Evolutionary conservation across 2,888 invertebrate species (phyloP).

Genomic region (Carabus problematicus): DNA sequence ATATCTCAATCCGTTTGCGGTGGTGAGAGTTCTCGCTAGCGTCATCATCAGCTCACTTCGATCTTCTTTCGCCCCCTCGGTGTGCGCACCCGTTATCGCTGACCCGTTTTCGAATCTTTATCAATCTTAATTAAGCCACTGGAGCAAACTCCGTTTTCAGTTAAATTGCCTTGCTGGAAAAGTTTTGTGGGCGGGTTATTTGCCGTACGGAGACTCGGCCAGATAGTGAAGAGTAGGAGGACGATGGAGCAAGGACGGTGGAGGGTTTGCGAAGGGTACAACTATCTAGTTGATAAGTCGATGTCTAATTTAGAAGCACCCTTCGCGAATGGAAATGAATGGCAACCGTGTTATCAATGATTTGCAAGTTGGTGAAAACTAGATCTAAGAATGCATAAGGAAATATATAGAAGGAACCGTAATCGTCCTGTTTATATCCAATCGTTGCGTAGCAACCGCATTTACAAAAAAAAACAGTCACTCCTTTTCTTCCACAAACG

Average conservation of each 20-base stretch:
- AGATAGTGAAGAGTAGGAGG: neutral
- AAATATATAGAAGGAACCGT: too few relatives aligned
- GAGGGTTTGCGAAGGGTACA: too few relatives aligned
- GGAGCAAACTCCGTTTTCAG: conserved; percentile 56
- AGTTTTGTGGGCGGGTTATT: conserved; percentile 51
- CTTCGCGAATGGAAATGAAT: too few relatives aligned
- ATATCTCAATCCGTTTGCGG: conserved; percentile 40
- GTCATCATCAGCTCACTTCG: conserved; percentile 38
- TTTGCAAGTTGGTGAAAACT: too few relatives aligned
- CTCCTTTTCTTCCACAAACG: too few relatives aligned
- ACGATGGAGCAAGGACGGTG: neutral
- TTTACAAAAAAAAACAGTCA: too few relatives aligned
- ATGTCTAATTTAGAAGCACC: too few relatives aligned
- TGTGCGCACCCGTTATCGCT: conserved; percentile 44
- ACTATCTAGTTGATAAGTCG: too few relatives aligned
- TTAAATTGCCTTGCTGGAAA: conserved; percentile 56
- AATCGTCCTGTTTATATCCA: too few relatives aligned
- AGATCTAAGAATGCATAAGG: too few relatives aligned
- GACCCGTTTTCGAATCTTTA: conserved; percentile 52
- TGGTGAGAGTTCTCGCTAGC: conserved; percentile 15
- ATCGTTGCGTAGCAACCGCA: too few relatives aligned
- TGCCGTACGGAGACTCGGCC: neutral
- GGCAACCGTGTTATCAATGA: too few relatives aligned
- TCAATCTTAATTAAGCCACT: conserved; percentile 61
- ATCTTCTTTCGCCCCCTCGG: conserved; percentile 9